These are phyloP conservation scores for Alexandromys fortis DNA, from an alignment of 2,113 vertebrate species.

Conservation along the genomic window DNA sequence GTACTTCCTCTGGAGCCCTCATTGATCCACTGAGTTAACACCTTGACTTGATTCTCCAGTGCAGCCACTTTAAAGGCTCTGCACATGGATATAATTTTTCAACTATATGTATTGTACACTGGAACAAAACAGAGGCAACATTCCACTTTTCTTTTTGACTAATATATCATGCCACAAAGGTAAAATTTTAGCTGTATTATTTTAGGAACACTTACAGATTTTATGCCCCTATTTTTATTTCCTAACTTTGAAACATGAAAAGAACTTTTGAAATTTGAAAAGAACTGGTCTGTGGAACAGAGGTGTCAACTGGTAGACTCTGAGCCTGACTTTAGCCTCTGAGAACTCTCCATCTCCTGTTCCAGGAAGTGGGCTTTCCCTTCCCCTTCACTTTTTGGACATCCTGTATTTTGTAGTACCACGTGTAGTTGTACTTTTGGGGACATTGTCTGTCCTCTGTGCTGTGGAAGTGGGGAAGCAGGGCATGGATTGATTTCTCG, in stretches of 20 bases:
- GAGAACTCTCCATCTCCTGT: not conserved
- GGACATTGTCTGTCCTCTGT: not conserved
- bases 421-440: not conserved
- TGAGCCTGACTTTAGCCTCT: not conserved
- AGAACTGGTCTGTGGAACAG: not conserved
- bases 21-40: not conserved
- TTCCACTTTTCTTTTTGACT: not conserved
- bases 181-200: conserved; percentile 14
- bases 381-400: not conserved
- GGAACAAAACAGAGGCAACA: not conserved
- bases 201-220: conserved; percentile 23
- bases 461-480: not conserved
- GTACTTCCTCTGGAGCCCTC: conserved; percentile 11
- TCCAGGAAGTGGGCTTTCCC: not conserved
- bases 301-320: not conserved
- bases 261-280: not conserved
- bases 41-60: not conserved
- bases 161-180: not conserved
- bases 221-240: not conserved
- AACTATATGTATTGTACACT: not conserved
- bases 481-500: not conserved
- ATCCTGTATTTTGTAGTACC: not conserved
- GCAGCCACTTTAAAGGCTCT: not conserved
- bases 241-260: not conserved
- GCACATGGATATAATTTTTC: not conserved